phyloP scores from a whole-genome alignment of 2,113 vertebrate species.

The Bos taurus region DNA sequence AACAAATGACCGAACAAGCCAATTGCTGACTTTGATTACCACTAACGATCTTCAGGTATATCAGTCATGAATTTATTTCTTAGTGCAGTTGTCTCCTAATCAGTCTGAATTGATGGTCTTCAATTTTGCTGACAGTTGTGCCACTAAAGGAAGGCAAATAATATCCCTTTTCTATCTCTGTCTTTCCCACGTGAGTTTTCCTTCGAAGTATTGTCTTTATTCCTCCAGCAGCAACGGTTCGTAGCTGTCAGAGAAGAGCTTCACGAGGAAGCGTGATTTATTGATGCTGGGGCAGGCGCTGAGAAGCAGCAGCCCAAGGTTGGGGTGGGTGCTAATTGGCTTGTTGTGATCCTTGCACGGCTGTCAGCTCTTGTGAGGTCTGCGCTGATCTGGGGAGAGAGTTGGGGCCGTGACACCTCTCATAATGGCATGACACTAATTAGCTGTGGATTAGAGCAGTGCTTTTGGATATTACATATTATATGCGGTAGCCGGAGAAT shows the following conservation, averaged over 20 bases:
- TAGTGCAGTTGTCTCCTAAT: conserved; percentile 9
- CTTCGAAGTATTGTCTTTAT: conserved; percentile 45
- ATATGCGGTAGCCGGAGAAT: conserved; percentile 47
- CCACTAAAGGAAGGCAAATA: background rate
- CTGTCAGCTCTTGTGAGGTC: conserved; percentile 49
- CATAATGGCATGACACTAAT: conserved; percentile 55
- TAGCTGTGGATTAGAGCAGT: conserved; percentile 60
- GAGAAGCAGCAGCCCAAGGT: background rate
- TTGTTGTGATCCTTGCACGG: conserved; percentile 19
- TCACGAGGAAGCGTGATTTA: conserved; percentile 50
- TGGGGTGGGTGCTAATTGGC: conserved; percentile 55
- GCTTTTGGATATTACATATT: conserved; percentile 61
- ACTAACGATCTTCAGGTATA: background rate
- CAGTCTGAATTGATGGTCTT: conserved; percentile 51
- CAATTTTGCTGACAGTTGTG: conserved; percentile 45
- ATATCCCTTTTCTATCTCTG: background rate
- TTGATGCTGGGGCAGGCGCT: background rate
- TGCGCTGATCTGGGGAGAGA: conserved; percentile 29
- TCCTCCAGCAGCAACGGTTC: background rate
- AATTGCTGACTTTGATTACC: conserved; percentile 17
- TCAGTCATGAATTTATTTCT: conserved; percentile 23
- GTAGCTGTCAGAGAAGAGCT: conserved; percentile 42
- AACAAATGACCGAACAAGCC: background rate
- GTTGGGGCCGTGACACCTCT: conserved; percentile 47
- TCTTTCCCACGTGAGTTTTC: background rate